Conservation (phyloP, 2,888 invertebrate species). For the Andrena trimmerana region DNA sequence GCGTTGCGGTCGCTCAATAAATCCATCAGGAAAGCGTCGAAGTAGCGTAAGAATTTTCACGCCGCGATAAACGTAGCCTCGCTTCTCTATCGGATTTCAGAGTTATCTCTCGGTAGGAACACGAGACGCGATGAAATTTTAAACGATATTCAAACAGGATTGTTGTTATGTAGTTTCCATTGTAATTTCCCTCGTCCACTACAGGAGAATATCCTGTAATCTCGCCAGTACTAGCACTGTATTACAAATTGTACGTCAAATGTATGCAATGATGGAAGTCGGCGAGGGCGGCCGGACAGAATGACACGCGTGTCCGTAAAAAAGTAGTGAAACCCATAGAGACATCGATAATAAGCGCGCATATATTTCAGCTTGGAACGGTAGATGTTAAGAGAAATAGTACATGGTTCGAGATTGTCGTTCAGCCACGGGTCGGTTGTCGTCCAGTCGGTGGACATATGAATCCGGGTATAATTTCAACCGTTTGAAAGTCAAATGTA, state of each 20-base stretch:
- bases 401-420: constrained; percentile 11
- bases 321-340: neutral
- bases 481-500: constrained; percentile 67
- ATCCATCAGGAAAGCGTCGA: constrained; percentile 3
- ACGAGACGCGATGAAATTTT: neutral
- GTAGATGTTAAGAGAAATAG: constrained; percentile 1
- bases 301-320: neutral
- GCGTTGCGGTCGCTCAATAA: neutral
- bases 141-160: neutral
- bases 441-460: constrained; percentile 17
- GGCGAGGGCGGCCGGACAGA: neutral
- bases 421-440: neutral
- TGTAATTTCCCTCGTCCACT: neutral
- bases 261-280: neutral
- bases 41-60: constrained; percentile 1
- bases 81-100: constrained; percentile 4
- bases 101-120: neutral
- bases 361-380: constrained; percentile 20
- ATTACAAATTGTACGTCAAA: neutral
- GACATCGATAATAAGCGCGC: constrained; percentile 5
- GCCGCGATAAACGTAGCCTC: constrained; percentile 7
- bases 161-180: neutral
- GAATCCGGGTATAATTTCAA: constrained; percentile 50
- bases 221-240: neutral
- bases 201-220: neutral